Evolutionary conservation across 1,140 invertebrate species (phyloP).

Genomic region (Penaeus japonicus): DNA sequence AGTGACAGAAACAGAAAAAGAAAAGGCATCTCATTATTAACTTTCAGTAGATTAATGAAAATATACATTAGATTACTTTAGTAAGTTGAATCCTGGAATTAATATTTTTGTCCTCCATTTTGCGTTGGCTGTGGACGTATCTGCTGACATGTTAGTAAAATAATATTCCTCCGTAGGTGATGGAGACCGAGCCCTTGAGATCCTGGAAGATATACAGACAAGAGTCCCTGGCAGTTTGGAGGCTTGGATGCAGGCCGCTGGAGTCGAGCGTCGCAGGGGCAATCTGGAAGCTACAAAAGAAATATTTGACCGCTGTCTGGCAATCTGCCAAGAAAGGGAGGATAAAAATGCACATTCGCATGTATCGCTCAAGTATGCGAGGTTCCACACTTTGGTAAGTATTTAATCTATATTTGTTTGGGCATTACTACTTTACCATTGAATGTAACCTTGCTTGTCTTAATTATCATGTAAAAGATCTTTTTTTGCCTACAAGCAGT

Average conservation of each 20-base stretch:
- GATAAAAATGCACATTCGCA: slow-evolving; percentile 80
- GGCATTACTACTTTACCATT: no score
- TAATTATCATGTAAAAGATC: no score
- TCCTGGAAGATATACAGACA: slow-evolving; percentile 84
- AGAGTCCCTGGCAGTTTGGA: slow-evolving; percentile 81
- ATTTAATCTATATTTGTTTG: no score
- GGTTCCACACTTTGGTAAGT: slow-evolving; percentile 71
- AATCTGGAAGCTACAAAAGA: slow-evolving; percentile 79
- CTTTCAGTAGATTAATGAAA: not conserved
- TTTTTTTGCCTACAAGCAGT: no score
- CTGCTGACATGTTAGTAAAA: no score
- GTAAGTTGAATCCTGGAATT: no score
- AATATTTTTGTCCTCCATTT: no score
- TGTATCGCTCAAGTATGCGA: slow-evolving; percentile 88
- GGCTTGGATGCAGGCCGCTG: slow-evolving; percentile 78
- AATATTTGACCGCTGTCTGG: slow-evolving; percentile 85
- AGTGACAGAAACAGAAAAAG: no score
- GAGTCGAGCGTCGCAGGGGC: slow-evolving; percentile 82
- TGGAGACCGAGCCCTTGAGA: slow-evolving; percentile 77
- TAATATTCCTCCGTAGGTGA: slow-evolving; percentile 54
- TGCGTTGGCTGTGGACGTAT: no score
- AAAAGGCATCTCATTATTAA: not conserved
- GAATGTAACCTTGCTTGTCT: no score
- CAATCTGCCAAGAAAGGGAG: slow-evolving; percentile 69
- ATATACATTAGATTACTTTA: not conserved